Evolutionary conservation across 2,797 vertebrate genomes (phyloP).

Genomic region (Prunella strophiata): DNA sequence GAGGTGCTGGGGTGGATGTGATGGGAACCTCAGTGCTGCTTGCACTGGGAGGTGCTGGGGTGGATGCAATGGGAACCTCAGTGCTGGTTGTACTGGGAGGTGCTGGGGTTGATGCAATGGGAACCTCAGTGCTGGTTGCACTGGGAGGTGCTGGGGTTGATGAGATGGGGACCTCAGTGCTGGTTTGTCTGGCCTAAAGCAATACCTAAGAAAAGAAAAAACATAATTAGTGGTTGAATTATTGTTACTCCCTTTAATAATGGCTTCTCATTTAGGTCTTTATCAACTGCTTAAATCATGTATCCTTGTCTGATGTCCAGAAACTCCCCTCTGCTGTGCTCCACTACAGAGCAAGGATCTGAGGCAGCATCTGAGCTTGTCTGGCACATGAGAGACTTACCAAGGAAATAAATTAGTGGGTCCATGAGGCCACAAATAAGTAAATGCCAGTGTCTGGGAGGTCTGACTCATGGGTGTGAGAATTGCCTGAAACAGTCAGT

Average conservation of each 20-base stretch:
- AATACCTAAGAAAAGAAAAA: conserved; percentile 21
- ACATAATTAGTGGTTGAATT: not conserved
- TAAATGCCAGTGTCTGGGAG: not conserved
- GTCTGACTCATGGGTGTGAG: not conserved
- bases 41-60: not conserved
- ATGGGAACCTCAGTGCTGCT: rapidly evolving
- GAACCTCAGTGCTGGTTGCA: not conserved
- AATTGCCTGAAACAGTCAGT: not conserved
- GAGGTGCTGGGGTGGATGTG: not conserved
- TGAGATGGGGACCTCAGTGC: rapidly evolving
- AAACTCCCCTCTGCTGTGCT: not conserved
- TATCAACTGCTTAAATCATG: not conserved
- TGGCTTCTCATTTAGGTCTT: not conserved
- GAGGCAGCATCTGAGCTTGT: not conserved
- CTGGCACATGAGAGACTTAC: not conserved
- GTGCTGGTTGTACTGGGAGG: not conserved
- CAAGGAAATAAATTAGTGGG: not conserved
- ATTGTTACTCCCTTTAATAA: not conserved
- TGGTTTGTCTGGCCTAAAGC: conserved; percentile 36
- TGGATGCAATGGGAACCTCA: not conserved
- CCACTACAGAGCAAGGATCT: not conserved
- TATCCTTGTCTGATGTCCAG: not conserved
- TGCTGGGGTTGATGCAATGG: not conserved
- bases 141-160: not conserved
- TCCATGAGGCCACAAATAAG: not conserved